phyloP scores from a whole-genome alignment of 2,113 vertebrate species.

The Carassius gibelio region DNA sequence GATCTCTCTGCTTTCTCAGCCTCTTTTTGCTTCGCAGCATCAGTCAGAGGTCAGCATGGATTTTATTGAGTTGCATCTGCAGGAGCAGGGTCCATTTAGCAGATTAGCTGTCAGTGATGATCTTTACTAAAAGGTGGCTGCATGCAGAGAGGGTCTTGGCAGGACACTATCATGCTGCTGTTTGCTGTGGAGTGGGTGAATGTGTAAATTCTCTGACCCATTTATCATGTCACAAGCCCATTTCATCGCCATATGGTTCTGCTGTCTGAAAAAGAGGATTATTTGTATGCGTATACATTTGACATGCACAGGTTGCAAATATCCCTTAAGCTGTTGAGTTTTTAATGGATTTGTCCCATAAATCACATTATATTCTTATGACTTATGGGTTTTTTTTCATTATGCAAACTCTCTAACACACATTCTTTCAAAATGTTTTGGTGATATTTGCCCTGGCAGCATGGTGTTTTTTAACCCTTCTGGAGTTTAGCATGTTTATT shows the following conservation, averaged over 20 bases:
- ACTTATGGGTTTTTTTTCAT: not conserved
- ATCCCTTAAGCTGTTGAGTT: conserved; percentile 19
- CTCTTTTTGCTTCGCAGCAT: not conserved
- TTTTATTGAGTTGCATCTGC: conserved; percentile 35
- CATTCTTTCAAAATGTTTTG: not conserved
- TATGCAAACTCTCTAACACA: not conserved
- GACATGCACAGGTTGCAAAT: conserved; percentile 12
- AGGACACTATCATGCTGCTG: conserved; percentile 20
- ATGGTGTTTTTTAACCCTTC: not conserved
- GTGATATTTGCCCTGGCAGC: not conserved
- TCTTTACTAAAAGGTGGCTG: conserved; percentile 32
- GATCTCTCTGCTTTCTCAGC: not conserved
- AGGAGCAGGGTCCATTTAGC: conserved; percentile 34
- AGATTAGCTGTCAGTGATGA: conserved; percentile 32
- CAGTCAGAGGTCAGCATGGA: conserved; percentile 30
- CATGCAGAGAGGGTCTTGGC: conserved; percentile 16
- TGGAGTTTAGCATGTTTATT: not conserved
- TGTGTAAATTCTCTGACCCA: conserved; percentile 18
- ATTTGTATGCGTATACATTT: conserved; percentile 34
- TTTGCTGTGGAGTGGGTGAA: conserved; percentile 24
- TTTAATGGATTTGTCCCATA: conserved; percentile 10
- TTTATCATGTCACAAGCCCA: conserved; percentile 26
- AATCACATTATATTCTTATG: not conserved
- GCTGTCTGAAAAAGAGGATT: conserved; percentile 16
- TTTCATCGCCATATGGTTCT: conserved; percentile 34